Percentiles rank a stretch among this genome's conserved stretches.
These are phyloP conservation scores for Apistogramma diplotaenia DNA, from an alignment of 2,113 vertebrate genomes.

Conservation along the genomic window DNA sequence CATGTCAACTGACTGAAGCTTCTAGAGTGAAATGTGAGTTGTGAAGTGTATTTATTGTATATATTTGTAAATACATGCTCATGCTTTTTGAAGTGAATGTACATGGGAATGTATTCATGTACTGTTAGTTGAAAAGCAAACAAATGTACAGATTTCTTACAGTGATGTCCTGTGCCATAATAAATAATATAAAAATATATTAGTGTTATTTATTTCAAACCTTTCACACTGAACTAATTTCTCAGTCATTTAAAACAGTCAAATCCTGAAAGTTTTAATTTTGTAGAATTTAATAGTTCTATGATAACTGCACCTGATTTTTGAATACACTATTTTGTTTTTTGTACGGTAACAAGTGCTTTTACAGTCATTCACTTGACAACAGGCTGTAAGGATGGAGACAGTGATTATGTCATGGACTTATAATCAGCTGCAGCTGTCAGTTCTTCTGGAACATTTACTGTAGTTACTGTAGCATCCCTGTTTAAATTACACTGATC, in stretches of 20 bases:
- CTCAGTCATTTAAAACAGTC: background rate
- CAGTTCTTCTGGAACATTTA: no score
- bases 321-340: no score
- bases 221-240: background rate
- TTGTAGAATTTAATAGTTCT: no score
- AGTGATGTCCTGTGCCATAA: background rate
- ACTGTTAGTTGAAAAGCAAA: background rate
- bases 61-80: constrained; percentile 30
- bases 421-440: no score
- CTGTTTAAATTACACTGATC: no score
- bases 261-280: background rate
- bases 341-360: no score
- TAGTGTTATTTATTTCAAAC: background rate
- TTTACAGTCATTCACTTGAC: no score
- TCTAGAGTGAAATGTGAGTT: background rate
- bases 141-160: background rate
- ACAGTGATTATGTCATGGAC: no score
- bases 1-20: background rate
- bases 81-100: background rate
- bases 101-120: background rate
- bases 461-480: no score
- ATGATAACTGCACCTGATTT: no score
- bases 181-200: background rate
- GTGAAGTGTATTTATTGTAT: constrained; percentile 7
- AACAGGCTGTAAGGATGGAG: no score